Percentiles rank a stretch among this genome's conserved stretches.
phyloP scores from a whole-genome alignment of 1,140 invertebrate genomes.

The Pseudomyrmex gracilis region DNA sequence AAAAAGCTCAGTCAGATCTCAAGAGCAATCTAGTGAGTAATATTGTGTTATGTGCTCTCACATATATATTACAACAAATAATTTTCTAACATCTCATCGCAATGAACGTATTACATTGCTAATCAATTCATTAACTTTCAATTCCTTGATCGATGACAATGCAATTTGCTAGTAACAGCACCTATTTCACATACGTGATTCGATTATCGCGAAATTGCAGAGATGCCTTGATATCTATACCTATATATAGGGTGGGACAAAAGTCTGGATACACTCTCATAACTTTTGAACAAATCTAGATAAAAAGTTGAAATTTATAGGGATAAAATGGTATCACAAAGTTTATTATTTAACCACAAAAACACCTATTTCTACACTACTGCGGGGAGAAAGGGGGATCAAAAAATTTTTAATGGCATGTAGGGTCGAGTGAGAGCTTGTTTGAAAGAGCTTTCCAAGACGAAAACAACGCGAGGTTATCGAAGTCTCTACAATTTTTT shows the following conservation, averaged over 20 bases:
- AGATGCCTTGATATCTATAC: neutral
- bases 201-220: conserved; percentile 43
- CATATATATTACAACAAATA: conserved; percentile 53
- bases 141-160: conserved; percentile 53
- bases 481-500: too few relatives aligned
- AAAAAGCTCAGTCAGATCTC: conserved; percentile 56
- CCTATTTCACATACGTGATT: conserved; percentile 14
- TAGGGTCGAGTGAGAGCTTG: too few relatives aligned
- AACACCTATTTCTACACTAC: too few relatives aligned
- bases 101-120: conserved; percentile 62
- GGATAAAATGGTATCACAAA: neutral
- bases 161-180: conserved; percentile 18
- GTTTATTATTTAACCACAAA: too few relatives aligned
- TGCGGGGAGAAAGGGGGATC: too few relatives aligned
- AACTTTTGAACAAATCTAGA: neutral
- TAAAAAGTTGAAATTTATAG: neutral
- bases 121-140: conserved; percentile 75
- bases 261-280: neutral
- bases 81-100: conserved; percentile 36
- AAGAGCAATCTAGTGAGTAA: conserved; percentile 71
- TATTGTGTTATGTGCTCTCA: conserved; percentile 59
- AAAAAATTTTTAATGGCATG: too few relatives aligned
- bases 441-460: too few relatives aligned
- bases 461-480: too few relatives aligned
- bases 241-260: neutral